phyloP scores from a whole-genome alignment of 2,113 vertebrate genomes.

The Odocoileus virginianus region DNA sequence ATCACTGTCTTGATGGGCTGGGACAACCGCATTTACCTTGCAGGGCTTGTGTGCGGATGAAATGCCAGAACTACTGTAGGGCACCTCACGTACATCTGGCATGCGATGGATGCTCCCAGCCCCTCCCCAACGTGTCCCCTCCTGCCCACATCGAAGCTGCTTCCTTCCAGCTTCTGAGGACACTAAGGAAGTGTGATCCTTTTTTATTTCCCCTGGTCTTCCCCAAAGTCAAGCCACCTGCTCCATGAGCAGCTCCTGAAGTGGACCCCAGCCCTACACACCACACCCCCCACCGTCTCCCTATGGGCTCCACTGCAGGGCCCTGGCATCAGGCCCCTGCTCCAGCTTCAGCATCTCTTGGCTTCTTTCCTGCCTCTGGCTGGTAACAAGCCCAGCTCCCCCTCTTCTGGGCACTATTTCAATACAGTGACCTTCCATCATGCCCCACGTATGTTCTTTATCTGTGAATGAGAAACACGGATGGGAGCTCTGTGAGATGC shows the following conservation, averaged over 20 bases:
- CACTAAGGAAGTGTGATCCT: neutral
- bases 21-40: neutral
- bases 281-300: fast-evolving
- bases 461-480: neutral
- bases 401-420: neutral
- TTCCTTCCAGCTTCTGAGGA: neutral
- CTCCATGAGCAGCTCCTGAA: neutral
- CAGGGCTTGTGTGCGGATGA: neutral
- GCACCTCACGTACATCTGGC: neutral
- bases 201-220: neutral
- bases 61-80: neutral
- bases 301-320: neutral
- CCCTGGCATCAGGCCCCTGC: too few species aligned
- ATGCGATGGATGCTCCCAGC: neutral
- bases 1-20: neutral
- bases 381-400: neutral
- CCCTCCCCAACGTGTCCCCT: neutral
- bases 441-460: neutral
- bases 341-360: neutral
- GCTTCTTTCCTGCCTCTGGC: neutral
- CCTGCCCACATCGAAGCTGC: neutral
- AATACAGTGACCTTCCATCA: neutral
- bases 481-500: neutral
- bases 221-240: neutral
- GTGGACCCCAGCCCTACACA: too few species aligned